Percentiles rank a stretch among this genome's conserved stretches.
Conservation (phyloP, 2,888 invertebrate genomes). For the Vanessa cardui region DNA sequence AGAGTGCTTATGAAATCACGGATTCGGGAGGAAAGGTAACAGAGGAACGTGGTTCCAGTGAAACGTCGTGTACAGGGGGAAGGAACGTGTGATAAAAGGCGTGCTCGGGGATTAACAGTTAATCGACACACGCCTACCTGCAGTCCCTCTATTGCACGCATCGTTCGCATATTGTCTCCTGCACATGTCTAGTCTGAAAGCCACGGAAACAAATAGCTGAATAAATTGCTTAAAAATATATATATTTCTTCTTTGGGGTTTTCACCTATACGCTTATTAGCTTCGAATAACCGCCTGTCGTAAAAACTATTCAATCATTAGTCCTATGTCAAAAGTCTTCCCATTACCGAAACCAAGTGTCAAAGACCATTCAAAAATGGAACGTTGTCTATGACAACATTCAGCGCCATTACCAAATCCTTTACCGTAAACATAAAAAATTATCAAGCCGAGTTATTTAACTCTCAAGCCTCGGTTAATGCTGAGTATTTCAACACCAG, state of each 20-base stretch:
- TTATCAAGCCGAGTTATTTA: slow-evolving; percentile 70
- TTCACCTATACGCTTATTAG: neutral
- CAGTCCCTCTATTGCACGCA: slow-evolving; percentile 98
- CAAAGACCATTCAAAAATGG: slow-evolving; percentile 35
- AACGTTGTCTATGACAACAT: slow-evolving; percentile 53
- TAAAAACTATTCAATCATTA: slow-evolving; percentile 20
- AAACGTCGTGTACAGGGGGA: slow-evolving; percentile 61
- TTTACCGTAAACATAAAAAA: slow-evolving; percentile 74
- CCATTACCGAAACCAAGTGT: slow-evolving; percentile 34
- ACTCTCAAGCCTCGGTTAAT: slow-evolving; percentile 78
- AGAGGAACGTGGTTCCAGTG: slow-evolving; percentile 59
- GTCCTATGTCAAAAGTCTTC: slow-evolving; percentile 15
- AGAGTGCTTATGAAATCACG: slow-evolving; percentile 75
- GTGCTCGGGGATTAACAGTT: slow-evolving; percentile 70
- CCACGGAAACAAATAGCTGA: slow-evolving; percentile 82
- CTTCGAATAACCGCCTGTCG: slow-evolving; percentile 4
- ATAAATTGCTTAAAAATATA: slow-evolving; percentile 50
- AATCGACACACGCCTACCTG: slow-evolving; percentile 89
- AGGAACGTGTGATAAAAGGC: slow-evolving; percentile 70
- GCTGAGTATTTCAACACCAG: slow-evolving; percentile 65
- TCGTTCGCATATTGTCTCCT: slow-evolving; percentile 96
- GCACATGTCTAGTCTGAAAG: slow-evolving; percentile 99
- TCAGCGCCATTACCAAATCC: slow-evolving; percentile 83
- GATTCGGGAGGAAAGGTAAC: slow-evolving; percentile 48
- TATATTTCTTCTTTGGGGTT: slow-evolving; percentile 36